Evolutionary conservation across 2,797 vertebrate species (phyloP), one percentile per base, ranked within the genome.

Genomic region (Syndactyla subalaris): DNA sequence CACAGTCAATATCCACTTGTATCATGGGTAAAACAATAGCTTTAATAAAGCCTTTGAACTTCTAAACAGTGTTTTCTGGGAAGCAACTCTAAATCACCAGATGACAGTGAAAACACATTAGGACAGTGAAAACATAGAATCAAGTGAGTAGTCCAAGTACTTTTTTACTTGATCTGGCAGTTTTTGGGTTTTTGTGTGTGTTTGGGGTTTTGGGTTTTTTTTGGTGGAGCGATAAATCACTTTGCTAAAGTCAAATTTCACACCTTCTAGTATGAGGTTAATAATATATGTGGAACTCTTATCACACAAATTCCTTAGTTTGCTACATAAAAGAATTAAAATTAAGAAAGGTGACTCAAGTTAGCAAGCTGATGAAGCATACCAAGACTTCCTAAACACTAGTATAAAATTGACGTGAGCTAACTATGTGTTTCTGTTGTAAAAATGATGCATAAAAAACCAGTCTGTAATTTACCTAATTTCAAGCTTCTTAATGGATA

Each of bases 181-280:
- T 46, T 7, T 30, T 14, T 21, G 41, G 41, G 15, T 15, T 41
- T 41, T 41, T 41, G 15, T 41, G 41, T 43, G 17, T 45, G 43
- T 45, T 45, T 45, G 43, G 17, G 9, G 18, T 21, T 45, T 21
- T 45, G 43, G 18, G 17, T 19, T 79, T 63, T 41, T 32, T 36
- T 83, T 68, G 6, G 13, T 24, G 58, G 30, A 57, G 55, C 84
- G 38, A 93, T 78, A 95, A 94, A 95, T 90, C 59, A 87, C 72
- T 93, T 85, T 61, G 45, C 38, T 68, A n/a, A 26, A 83, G 51
- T 62, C 39, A 76, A 93, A 89, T 97, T 92, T 92, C 91, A 92
- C 91, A 91, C 51, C 58, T 73, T 93, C 74, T 86, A 45, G 39
- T 85, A 62, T 88, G 80, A 92, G 41, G 17, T 30, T 86, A 87